phyloP scores from a whole-genome alignment of 1,140 invertebrate species.

The Drosophila takahashii region DNA sequence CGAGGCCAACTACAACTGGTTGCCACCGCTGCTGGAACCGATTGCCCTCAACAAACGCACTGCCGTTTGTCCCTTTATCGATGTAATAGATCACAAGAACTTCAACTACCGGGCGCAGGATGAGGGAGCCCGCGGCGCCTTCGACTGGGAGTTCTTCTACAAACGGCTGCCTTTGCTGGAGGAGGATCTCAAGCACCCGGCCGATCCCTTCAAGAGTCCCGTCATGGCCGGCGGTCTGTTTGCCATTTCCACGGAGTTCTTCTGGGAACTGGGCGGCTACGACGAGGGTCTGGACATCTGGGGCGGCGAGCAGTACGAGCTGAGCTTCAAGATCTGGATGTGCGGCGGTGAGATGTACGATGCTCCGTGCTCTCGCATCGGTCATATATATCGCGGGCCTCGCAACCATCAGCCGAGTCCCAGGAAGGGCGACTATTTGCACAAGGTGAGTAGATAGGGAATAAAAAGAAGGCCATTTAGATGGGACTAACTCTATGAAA shows the following conservation, averaged over 20 bases:
- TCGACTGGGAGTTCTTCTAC: constrained; percentile 99
- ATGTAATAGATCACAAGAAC: constrained; percentile 96
- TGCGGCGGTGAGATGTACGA: constrained; percentile 96
- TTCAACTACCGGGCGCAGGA: constrained; percentile 97
- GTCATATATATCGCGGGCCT: constrained; percentile 92
- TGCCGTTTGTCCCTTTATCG: constrained; percentile 98
- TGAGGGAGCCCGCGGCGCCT: constrained; percentile 96
- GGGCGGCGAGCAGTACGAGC: constrained; percentile 99
- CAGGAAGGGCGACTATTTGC: constrained; percentile 69
- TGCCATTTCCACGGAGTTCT: constrained; percentile 95
- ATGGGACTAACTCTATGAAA: neutral
- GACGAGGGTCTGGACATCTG: constrained; percentile 96
- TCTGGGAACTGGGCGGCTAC: constrained; percentile 98
- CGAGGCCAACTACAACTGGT: constrained; percentile 97
- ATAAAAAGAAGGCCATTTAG: neutral
- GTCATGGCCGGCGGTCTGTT: constrained; percentile 98
- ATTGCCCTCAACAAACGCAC: constrained; percentile 94
- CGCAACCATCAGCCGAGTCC: constrained; percentile 64
- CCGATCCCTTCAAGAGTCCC: constrained; percentile 95
- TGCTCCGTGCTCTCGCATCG: constrained; percentile 97
- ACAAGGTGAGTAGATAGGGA: constrained; percentile 44
- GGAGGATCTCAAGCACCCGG: constrained; percentile 92
- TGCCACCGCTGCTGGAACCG: constrained; percentile 96
- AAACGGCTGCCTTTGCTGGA: constrained; percentile 95
- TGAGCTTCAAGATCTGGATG: constrained; percentile 98